phyloP scores from a whole-genome alignment of 2,113 vertebrate genomes.

The Dromiciops gliroides region DNA sequence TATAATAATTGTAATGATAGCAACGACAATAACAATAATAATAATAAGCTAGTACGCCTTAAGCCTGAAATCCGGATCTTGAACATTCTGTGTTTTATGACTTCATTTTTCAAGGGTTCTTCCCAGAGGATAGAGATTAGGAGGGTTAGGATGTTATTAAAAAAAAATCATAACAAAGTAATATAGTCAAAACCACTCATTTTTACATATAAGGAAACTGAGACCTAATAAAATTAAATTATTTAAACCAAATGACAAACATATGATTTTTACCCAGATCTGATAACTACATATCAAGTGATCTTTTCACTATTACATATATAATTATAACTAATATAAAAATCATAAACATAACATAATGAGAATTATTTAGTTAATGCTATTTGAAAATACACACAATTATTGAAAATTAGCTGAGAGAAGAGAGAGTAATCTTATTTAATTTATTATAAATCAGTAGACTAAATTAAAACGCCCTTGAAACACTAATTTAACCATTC shows the following conservation, averaged over 20 bases:
- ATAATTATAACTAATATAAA: not conserved
- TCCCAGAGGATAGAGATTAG: not conserved
- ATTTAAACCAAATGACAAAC: not conserved
- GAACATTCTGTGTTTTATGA: not conserved
- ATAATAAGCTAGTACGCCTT: not conserved
- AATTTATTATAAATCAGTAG: conserved; percentile 24
- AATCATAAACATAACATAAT: not conserved
- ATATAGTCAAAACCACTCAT: not conserved
- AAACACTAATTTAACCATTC: conserved; percentile 44
- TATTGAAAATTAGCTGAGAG: conserved; percentile 1
- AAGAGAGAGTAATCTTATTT: conserved; percentile 11
- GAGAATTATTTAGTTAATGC: not conserved
- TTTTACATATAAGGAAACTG: not conserved
- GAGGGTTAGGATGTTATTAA: not conserved
- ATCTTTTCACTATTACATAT: not conserved
- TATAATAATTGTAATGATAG: too few relatives aligned
- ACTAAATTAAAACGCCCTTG: conserved; percentile 43
- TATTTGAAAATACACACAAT: not conserved
- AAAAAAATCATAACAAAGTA: not conserved
- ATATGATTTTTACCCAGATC: not conserved
- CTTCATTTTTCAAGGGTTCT: not conserved
- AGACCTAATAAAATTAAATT: not conserved
- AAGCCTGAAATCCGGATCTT: not conserved
- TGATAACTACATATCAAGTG: not conserved
- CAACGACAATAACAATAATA: not conserved